A percentile compares a stretch with the other conserved stretches of the same genome.
phyloP scores from a whole-genome alignment of 2,797 vertebrate genomes.

The Synanceia verrucosa region DNA sequence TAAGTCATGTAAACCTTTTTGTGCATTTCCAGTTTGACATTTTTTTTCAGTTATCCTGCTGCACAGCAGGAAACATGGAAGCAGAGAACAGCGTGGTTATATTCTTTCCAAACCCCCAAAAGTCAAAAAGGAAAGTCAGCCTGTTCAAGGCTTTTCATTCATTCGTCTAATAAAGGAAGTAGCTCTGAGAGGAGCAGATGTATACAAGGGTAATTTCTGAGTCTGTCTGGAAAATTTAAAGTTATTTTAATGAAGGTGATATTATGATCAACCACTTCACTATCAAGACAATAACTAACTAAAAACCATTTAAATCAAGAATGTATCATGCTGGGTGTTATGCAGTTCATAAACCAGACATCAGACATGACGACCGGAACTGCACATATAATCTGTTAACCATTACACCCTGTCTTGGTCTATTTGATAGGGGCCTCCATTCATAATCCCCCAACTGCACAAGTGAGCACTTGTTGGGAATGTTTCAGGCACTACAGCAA shows the following conservation, averaged over 20 bases:
- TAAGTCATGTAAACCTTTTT: not conserved
- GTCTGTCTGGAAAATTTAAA: not conserved
- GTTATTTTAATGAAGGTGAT: not conserved
- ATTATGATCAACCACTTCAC: too few species aligned
- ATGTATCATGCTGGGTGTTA: not conserved
- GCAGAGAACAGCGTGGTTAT: not conserved
- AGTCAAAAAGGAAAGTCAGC: not conserved
- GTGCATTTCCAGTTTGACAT: not conserved
- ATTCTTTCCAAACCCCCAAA: not conserved
- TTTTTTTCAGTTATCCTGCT: not conserved
- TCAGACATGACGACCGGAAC: not conserved
- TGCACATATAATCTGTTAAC: slow-evolving; percentile 27
- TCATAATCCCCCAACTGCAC: slow-evolving; percentile 48
- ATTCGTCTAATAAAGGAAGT: not conserved
- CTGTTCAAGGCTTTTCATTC: not conserved
- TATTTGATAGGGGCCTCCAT: slow-evolving; percentile 44
- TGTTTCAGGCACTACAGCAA: slow-evolving; percentile 48
- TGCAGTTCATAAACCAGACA: not conserved
- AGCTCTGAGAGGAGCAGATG: not conserved
- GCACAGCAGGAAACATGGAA: too few species aligned
- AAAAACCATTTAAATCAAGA: not conserved
- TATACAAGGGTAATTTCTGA: not conserved
- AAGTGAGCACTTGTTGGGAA: slow-evolving; percentile 74
- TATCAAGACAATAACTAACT: not conserved
- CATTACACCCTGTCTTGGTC: slow-evolving; percentile 32